Evolutionary conservation across 2,888 invertebrate genomes (phyloP), one percentile per base, ranked within the genome.

Genomic region (Meganola albula): DNA sequence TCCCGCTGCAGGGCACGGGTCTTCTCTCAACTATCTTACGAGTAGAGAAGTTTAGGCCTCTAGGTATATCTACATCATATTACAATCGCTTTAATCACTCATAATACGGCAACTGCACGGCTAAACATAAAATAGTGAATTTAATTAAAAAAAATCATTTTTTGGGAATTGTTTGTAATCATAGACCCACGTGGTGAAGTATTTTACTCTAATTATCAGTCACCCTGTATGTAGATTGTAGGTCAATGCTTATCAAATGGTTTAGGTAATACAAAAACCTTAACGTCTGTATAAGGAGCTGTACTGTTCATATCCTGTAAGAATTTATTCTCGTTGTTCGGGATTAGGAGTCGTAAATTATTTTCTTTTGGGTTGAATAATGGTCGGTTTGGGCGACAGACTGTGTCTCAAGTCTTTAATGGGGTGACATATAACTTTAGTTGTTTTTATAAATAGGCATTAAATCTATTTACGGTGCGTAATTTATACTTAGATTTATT

Each of bases 301-400:
- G 55, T 58, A 65, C 63, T 59, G 65, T 60, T 58, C 66, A 63
- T 66, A 76, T 80, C 79, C 79, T 72, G 79, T 46, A 53, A 43
- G 51, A 51, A 70, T 72, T 63, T 71, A 74, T 74, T 68, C 70
- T 62, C 52, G 67, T 63, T 67, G 66, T 61, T 59, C 44, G 53
- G 66, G 66, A 72, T 77, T 71, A 73, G 59, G 57, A 51, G 63
- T 59, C 63, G 61, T 83, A 79, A 82, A 80, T 80, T 80, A 80
- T 79, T 66, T 78, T 72, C 70, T 60, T 69, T 63, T 44, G 48
- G 58, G 49, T 53, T 74, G 71, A 80, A 53, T 78, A 75, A 80
- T 70, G 51, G 66, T 53, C 58, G 54, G 48, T 48, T 52, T 51
- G 58, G 65, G 66, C 61, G 75, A 72, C 72, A 69, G 68, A 63